Conservation (phyloP, 2,888 invertebrate species). For the Hemithea aestivaria region DNA sequence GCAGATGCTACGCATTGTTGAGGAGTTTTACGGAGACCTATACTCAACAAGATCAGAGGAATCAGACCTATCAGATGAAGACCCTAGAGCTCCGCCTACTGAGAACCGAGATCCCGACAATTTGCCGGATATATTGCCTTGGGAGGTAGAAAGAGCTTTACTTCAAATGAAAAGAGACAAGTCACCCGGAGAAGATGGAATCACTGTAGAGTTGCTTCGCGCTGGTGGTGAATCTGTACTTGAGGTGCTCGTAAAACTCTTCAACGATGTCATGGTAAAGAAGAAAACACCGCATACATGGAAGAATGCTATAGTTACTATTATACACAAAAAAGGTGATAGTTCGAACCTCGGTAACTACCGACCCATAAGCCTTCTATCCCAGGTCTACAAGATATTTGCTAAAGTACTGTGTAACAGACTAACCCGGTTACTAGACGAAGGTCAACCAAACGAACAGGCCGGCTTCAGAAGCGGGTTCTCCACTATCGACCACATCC, state of each 20-base stretch:
- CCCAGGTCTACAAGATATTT: conserved; percentile 1
- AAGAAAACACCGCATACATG: background rate
- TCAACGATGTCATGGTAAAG: background rate
- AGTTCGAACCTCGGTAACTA: conserved; percentile 1
- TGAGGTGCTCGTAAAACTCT: background rate
- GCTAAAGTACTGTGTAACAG: background rate
- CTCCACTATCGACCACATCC: conserved; percentile 21
- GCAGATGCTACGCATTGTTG: too few species aligned
- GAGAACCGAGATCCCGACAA: too few species aligned
- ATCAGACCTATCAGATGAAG: too few species aligned
- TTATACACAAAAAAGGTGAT: background rate
- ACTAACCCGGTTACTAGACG: conserved; percentile 2
- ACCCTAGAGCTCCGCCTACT: too few species aligned
- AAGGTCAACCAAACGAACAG: conserved; percentile 21
- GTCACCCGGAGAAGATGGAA: background rate
- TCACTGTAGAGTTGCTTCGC: background rate
- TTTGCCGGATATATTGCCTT: background rate
- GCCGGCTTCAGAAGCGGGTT: conserved; percentile 24
- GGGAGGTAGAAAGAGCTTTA: background rate
- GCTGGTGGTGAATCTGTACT: background rate
- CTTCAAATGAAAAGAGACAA: background rate
- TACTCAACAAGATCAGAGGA: too few species aligned
- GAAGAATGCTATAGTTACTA: conserved; percentile 1
- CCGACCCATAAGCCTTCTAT: conserved; percentile 6
- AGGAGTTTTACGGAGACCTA: too few species aligned